phyloP scores from a whole-genome alignment of 2,113 vertebrate genomes.

The Maylandia zebra region DNA sequence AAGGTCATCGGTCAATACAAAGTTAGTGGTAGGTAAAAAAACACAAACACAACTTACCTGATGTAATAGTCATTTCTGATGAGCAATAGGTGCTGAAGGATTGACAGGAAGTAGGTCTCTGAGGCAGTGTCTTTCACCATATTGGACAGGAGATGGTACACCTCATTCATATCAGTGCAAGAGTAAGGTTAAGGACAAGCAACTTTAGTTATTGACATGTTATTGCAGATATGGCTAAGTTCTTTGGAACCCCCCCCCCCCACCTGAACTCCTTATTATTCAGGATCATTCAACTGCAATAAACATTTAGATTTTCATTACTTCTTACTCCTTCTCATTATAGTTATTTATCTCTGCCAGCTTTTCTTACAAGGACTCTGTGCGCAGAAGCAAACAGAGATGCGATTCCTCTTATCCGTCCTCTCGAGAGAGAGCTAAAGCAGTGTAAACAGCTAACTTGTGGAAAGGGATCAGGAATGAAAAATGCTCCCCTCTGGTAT shows the following conservation, averaged over 20 bases:
- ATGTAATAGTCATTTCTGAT: conserved; percentile 96
- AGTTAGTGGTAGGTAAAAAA: background rate
- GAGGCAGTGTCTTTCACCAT: conserved; percentile 92
- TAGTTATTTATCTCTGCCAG: background rate
- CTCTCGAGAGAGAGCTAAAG: conserved; percentile 38
- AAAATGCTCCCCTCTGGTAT: conserved; percentile 54
- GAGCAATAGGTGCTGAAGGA: conserved; percentile 94
- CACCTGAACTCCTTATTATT: background rate
- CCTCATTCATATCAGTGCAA: conserved; percentile 87
- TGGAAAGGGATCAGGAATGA: conserved; percentile 36
- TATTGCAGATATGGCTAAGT: background rate
- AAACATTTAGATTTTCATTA: background rate
- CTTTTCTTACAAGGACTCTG: conserved; percentile 42
- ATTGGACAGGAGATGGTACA: conserved; percentile 93
- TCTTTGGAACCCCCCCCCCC: background rate
- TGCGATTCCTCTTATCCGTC: conserved; percentile 38
- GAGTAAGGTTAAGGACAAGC: conserved; percentile 75
- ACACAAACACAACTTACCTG: conserved; percentile 70
- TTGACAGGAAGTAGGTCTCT: conserved; percentile 87
- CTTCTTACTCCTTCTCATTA: background rate
- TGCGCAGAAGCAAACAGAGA: conserved; percentile 43
- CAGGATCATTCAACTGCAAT: background rate
- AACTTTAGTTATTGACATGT: background rate
- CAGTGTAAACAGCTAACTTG: conserved; percentile 43
- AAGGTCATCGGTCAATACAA: background rate